Base-by-base conservation (phyloP, 2,797 vertebrate species). In the Erethizon dorsatum region DNA sequence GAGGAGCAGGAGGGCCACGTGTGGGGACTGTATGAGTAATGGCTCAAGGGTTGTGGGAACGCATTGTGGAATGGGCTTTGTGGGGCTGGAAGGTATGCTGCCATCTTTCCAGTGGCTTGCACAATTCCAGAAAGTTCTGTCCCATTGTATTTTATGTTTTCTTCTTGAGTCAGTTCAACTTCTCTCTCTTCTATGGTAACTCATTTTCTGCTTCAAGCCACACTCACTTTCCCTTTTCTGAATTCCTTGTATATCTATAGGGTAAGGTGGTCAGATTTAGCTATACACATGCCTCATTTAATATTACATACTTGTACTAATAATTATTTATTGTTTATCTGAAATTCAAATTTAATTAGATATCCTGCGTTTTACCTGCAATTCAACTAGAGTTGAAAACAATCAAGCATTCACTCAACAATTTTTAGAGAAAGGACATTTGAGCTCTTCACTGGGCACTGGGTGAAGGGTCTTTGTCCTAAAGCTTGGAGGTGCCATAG, bases 271-370 rank as follows among this genome's bases (percentile, higher is more conserved):
- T 20, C 24, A 88, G 33, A 75, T 78, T 90, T 75, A 91, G 18
- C 83, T 90, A 83, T 56, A 80, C 20, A 93, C 18, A 6, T 83
- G 41, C 37, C 67, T 37, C 57, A 71, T 90, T 92, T 86, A 91
- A 75, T 63, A 65, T 82, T 90, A 52, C 15, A 83, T 10, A 37
- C 18, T 50, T 65, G 88, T 4, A 88, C 20, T 37, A 82, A 67
- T 67, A 45, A 12, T 41, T 33, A 86, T 61, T 85, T 37, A 50
- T 65, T 13, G 1, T 63, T 96, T 91, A 61, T 92, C 57, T 88
- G 82, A 93, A 77, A 90, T 92, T 92, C 78, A 90, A 11, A 37
- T 94, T 86, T 95, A 89, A 94, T 33, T 75, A 90, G 41, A 20
- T 1, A 71, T 14, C 31, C 41, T 92, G 45, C 6, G 33, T 91